Evolutionary conservation across 2,113 vertebrate genomes (phyloP), one percentile per base, ranked within the genome.

Genomic region (Gulo gulo): DNA sequence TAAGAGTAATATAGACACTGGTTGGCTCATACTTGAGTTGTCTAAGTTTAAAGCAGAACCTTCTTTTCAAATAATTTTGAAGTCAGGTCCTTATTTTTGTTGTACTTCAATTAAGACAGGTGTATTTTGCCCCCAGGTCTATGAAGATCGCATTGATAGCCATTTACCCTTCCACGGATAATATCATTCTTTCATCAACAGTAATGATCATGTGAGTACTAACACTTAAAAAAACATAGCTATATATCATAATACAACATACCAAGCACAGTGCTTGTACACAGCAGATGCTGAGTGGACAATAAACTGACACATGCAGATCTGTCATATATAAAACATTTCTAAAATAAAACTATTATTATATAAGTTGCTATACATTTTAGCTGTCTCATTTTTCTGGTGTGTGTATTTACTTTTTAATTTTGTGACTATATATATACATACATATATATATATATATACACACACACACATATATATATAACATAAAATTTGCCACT

Each of bases 341-440:
- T 67, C 36, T 76, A 26, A 82, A 97, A 86, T 73, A 95, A 93
- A 96, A 95, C 34, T 69, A 16, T 29, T 52, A 81, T 82, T 61
- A 50, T 61, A 50, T 52, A 78, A 59, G 59, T 52, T 73, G 13
- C 29, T 86, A 87, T 1, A 42, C 4, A 86, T 61, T 92, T 65
- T 93, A 78, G 29, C 10, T 91, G 15, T 47, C 63, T 20, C 52
- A 47, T 47, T 82, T 71, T 80, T 81, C 4, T 71, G 42, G 6
- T 39, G 10, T 90, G 9, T 79, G 34, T 74, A 9, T 61, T 91
- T 84, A 89, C 16, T 80, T 59, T 73, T 36, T 71, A 36, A 63
- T 83, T 86, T 26, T 95, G 26, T 91, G 67, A 88, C 78, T 87
- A 95, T 34, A 14, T 71, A 57, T 73, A 15, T 31, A 14, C 2